phyloP scores from a whole-genome alignment of 2,888 invertebrate species.

The Rapana venosa region DNA sequence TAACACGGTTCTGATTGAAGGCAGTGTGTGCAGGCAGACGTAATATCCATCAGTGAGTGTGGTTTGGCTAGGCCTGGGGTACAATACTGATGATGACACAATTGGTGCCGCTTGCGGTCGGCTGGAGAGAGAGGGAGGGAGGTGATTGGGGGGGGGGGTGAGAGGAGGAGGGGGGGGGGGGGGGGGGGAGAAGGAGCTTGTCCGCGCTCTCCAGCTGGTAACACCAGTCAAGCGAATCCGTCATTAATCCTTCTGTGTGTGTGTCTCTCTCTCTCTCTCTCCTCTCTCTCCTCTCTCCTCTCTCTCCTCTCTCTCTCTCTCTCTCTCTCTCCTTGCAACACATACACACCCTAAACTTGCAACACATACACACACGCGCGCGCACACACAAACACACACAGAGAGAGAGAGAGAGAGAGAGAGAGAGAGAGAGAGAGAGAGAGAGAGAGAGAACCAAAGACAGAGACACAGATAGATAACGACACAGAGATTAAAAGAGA shows the following conservation, averaged over 20 bases:
- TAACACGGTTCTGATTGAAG: not conserved
- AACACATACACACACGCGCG: not conserved
- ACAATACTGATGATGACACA: too few relatives aligned
- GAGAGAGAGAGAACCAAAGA: not conserved
- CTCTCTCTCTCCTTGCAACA: not conserved
- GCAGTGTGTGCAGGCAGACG: too few relatives aligned
- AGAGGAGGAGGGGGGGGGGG: not conserved
- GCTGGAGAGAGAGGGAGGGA: not conserved
- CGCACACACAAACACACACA: not conserved
- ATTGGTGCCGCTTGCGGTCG: not conserved
- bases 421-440: not conserved
- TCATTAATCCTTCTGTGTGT: not conserved
- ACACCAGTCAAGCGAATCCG: slow-evolving; percentile 3
- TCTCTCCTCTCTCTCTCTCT: not conserved
- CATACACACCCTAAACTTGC: not conserved
- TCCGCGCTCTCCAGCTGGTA: not conserved
- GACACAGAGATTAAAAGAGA: not conserved
- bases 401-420: not conserved
- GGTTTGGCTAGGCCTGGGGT: too few relatives aligned
- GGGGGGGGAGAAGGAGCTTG: not conserved
- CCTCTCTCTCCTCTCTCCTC: not conserved
- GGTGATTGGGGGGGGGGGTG: not conserved
- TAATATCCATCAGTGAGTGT: too few relatives aligned
- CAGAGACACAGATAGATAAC: not conserved
- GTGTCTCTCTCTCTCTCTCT: not conserved